Evolutionary conservation across 2,888 invertebrate genomes (phyloP).

Genomic region (Dascillus cervinus): DNA sequence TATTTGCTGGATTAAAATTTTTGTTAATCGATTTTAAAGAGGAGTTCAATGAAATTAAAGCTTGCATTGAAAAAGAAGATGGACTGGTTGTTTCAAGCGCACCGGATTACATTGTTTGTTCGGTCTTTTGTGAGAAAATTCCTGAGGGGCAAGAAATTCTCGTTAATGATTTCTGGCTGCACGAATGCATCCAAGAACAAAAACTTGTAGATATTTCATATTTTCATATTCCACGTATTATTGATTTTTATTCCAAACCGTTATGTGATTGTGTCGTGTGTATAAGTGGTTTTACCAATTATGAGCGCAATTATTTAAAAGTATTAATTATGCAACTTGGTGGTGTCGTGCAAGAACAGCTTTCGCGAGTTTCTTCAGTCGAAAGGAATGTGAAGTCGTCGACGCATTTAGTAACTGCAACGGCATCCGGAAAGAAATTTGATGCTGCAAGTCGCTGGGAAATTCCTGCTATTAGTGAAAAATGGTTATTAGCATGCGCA

Average conservation of each 20-base stretch:
- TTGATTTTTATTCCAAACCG: constrained; percentile 43
- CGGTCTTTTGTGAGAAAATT: constrained; percentile 32
- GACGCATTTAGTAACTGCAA: constrained; percentile 74
- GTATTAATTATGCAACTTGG: constrained; percentile 64
- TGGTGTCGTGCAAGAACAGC: constrained; percentile 55
- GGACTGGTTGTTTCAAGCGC: constrained; percentile 49
- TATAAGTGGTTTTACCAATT: constrained; percentile 66
- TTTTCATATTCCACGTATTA: constrained; percentile 61
- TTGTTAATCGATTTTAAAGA: constrained; percentile 43
- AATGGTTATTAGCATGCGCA: constrained; percentile 72
- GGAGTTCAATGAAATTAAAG: constrained; percentile 36
- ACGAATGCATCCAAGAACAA: constrained; percentile 56
- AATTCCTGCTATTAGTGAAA: constrained; percentile 67
- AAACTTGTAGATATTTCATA: constrained; percentile 56
- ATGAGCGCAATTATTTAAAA: constrained; percentile 67
- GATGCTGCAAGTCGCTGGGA: constrained; percentile 79
- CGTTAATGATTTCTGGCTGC: constrained; percentile 67
- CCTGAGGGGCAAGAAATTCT: no score
- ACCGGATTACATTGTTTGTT: constrained; percentile 61
- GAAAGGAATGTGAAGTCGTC: constrained; percentile 52
- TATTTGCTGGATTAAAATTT: constrained; percentile 28
- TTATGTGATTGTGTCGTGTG: constrained; percentile 67
- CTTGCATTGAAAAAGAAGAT: constrained; percentile 48
- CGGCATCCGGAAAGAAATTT: constrained; percentile 71
- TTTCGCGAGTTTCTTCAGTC: constrained; percentile 50